Evolutionary conservation across 1,140 invertebrate genomes (phyloP), one percentile per base, ranked within the genome.

Genomic region (Metaphire vulgaris): DNA sequence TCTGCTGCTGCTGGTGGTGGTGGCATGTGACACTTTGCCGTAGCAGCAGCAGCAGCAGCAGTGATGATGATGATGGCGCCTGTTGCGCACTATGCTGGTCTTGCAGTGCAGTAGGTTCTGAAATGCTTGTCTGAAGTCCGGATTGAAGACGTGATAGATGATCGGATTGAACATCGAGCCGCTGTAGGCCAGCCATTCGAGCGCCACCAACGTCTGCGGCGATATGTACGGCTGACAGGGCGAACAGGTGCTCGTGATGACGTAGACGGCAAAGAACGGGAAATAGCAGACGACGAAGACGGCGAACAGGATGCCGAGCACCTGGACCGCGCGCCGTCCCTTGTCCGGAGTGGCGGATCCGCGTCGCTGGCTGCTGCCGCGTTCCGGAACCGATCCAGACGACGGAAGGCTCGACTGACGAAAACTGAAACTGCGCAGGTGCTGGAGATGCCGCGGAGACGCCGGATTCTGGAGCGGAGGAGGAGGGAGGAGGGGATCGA

Each of bases 121-220:
- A 68, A 81, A 81, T 28, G 80, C 79, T 33, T 33, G 64, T 74
- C 79, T 70, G 75, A 82, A 81, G 64, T 75, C 76, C 29, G 79
- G 77, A 72, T 80, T 81, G 71, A 81, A 80, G 65, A 82, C 76
- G 29, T 79, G 80, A 64, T 81, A 81, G 56, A 82, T 81, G 74
- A 82, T 79, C 29, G 80, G 81, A 75, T 82, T 82, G 16, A 81
- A 30, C 68, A 80, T 75, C n/a, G 81, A 82, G 2, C 78, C 80
- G 68, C 67, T 74, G 74, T 81, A 81, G 32, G 76, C 81, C 1
- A 82, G 67, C 81, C 81, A 82, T 34, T 79, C 79, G 26, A 81
- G 75, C 1, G 75, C 67, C 1, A 41, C 66, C 34, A 81, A 56
- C 1, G 79, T 69, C 32, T 77, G 14, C 65, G 74, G 74, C 21